Base-by-base conservation (phyloP, 2,888 invertebrate genomes). In the Athripsodes cinereus region DNA sequence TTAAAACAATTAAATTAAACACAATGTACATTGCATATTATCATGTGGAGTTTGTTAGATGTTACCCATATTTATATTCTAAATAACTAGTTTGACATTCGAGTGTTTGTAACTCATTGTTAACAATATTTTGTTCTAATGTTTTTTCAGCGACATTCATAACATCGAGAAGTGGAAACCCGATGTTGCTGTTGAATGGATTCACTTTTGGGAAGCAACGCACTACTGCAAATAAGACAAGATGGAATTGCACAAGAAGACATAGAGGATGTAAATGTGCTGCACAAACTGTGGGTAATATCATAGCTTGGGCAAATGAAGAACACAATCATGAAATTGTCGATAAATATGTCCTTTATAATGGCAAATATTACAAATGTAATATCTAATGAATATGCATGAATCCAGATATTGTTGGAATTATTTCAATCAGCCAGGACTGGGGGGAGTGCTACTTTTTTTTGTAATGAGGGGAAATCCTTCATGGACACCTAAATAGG, bases 191-290 rank as follows among this genome's bases (percentile, higher is more conserved):
- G 2, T 53, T 62, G 11, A 62, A 68, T 22, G 67, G 67, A 1
- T 68, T 55, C 34, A 69, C 67, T 1, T 69, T 66, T 53, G 67
- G 62, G 51, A 64, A 61, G 20, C 20, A 48, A 8, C 2, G 48
- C 5, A 21, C 19, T 11, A 48, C 6, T 2, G 64, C 65, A 1
- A 60, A 53, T 1, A 63, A 54, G 21, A 26, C 56, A 10, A 64
- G 64, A 58, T 69, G 65, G 65, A 66, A 68, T 46, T 69, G 69
- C 46, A 67, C 68, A 1, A 62, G 65, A 2, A 64, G 66, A 6
- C 55, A 60, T 13, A 2, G 57, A 34, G 53, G 51, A 22, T 61
- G 59, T 16, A 53, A 56, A 52, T 52, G 52, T 1, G 49, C 35
- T 47, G 53, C 50, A 2, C 55, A 53, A 22, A 26, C 49, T 47